Conservation (phyloP, 1,140 invertebrate species). For the Tetramorium simillimum region DNA sequence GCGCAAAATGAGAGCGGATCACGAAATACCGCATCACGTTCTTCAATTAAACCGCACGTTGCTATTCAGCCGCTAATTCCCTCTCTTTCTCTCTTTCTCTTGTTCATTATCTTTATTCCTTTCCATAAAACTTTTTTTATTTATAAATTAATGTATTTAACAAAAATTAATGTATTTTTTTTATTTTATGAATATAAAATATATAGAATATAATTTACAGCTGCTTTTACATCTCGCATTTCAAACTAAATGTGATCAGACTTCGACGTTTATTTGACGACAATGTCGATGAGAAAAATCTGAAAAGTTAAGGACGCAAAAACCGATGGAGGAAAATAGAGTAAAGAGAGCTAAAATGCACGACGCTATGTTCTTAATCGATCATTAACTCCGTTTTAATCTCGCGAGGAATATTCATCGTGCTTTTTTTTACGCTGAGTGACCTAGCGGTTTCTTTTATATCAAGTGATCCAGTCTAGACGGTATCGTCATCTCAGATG, state of each 20-base stretch:
- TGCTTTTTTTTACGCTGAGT: background rate
- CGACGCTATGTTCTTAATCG: conserved; percentile 6
- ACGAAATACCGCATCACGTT: background rate
- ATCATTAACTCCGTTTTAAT: conserved; percentile 28
- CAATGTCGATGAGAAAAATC: background rate
- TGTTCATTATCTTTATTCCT: background rate
- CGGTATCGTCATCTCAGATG: background rate
- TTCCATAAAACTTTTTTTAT: background rate
- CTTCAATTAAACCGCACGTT: conserved; percentile 21
- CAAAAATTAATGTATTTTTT: background rate
- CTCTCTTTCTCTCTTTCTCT: background rate
- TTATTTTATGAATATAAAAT: background rate
- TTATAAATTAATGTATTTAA: background rate
- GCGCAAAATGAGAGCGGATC: background rate
- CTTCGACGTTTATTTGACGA: conserved; percentile 7
- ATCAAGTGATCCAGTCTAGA: background rate
- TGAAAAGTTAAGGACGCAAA: background rate
- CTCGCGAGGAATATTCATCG: background rate
- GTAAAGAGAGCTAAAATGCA: background rate
- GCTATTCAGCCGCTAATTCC: background rate
- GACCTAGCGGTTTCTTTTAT: conserved; percentile 3
- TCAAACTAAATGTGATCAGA: background rate
- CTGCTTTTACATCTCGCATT: background rate
- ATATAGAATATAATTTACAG: too few relatives aligned
- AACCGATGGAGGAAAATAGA: background rate